Percentiles rank a stretch among this genome's conserved stretches.
Evolutionary conservation across 2,797 vertebrate genomes (phyloP).

Genomic region (Enteromius radiatus): DNA sequence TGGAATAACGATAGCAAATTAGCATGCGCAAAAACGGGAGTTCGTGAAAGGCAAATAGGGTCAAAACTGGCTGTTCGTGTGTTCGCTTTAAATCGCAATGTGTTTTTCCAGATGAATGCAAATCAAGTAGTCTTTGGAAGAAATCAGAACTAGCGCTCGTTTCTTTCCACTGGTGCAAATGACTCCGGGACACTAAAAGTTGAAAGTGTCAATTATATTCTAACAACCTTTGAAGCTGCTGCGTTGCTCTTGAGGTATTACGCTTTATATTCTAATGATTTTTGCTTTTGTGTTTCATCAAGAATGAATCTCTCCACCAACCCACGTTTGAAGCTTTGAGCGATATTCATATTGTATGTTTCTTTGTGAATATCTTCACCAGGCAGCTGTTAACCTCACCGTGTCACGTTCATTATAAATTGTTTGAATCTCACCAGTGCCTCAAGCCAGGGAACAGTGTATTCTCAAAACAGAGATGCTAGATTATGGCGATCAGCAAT

Average conservation of each 20-base stretch:
- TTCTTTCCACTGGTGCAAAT: conserved; percentile 56
- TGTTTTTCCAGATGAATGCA: conserved; percentile 43
- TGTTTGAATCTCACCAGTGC: conserved; percentile 41
- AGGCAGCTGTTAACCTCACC: conserved; percentile 50
- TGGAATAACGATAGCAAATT: conserved; percentile 29
- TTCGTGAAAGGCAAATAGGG: conserved; percentile 36
- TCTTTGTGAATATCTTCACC: conserved; percentile 60
- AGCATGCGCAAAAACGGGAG: conserved; percentile 28
- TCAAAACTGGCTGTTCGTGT: conserved; percentile 3
- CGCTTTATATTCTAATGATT: conserved; percentile 57
- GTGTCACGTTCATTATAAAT: conserved; percentile 48
- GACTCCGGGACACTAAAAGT: conserved; percentile 60
- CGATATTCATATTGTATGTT: conserved; percentile 60
- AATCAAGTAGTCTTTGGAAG: conserved; percentile 26
- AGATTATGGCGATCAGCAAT: conserved; percentile 44
- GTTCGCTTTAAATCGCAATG: neutral
- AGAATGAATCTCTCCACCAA: conserved; percentile 46
- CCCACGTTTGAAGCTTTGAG: conserved; percentile 57
- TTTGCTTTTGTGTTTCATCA: conserved; percentile 59
- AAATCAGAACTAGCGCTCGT: conserved; percentile 36
- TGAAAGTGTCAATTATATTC: conserved; percentile 64
- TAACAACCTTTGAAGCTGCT: conserved; percentile 60
- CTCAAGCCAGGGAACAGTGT: conserved; percentile 26
- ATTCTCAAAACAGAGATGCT: conserved; percentile 27
- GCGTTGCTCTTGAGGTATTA: conserved; percentile 59